phyloP scores from a whole-genome alignment of 2,888 invertebrate species.

The Suillia variegata region DNA sequence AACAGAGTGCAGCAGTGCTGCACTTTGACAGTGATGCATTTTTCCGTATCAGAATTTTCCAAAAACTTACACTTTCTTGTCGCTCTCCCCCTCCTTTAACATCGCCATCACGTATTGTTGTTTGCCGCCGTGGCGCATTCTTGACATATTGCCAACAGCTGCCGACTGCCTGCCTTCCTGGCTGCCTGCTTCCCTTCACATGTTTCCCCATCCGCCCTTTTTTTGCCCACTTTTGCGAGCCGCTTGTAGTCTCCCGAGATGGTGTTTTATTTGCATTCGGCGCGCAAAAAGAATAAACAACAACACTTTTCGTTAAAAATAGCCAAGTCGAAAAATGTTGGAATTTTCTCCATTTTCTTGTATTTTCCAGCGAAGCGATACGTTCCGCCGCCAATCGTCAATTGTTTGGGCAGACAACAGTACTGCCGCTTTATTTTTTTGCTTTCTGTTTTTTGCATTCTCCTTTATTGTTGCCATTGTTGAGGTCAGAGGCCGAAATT shows the following conservation, averaged over 20 bases:
- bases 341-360: not conserved
- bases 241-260: not conserved
- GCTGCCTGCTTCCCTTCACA: no score
- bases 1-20: not conserved
- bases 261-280: not conserved
- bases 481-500: no score
- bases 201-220: no score
- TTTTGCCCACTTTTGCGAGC: not conserved
- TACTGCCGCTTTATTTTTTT: not conserved
- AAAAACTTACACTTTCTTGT: no score
- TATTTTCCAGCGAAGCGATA: not conserved
- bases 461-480: not conserved
- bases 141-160: slow-evolving; percentile 53
- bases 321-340: no score
- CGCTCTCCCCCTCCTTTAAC: slow-evolving; percentile 6
- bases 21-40: slow-evolving; percentile 9
- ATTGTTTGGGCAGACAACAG: slow-evolving; percentile 14
- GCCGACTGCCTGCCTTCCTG: slow-evolving; percentile 13
- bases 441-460: not conserved
- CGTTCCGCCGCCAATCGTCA: slow-evolving; percentile 6
- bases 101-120: slow-evolving; percentile 5
- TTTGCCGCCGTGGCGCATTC: slow-evolving; percentile 38
- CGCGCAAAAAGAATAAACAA: no score
- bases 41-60: no score
- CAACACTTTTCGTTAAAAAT: not conserved